Percentiles rank a stretch among this genome's conserved stretches.
These are phyloP conservation scores for Limnephilus lunatus DNA, from an alignment of 2,888 invertebrate genomes.

Conservation along the genomic window DNA sequence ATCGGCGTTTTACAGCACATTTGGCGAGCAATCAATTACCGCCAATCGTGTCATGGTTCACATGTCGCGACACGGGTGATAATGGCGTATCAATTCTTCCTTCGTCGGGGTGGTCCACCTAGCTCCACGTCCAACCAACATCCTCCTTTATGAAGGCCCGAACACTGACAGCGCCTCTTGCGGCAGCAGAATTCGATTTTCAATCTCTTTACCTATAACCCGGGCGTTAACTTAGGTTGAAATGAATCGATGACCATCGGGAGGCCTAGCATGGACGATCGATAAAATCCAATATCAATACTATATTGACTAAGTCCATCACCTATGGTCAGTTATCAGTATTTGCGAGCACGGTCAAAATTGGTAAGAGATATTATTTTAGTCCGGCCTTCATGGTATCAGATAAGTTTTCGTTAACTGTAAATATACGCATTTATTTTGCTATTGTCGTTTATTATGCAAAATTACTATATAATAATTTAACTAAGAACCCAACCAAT, in stretches of 20 bases:
- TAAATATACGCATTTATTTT: no score
- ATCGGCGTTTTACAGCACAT: background rate
- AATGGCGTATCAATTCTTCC: background rate
- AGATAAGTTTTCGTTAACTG: no score
- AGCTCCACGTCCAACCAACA: background rate
- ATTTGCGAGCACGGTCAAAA: no score
- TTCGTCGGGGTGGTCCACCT: background rate
- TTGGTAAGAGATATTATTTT: no score
- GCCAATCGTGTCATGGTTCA: background rate
- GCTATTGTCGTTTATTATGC: no score
- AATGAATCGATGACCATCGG: background rate
- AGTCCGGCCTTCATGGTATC: no score
- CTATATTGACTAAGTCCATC: no score
- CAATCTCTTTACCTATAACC: background rate
- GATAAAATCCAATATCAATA: no score
- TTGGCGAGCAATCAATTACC: slow-evolving; percentile 8
- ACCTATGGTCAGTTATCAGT: no score
- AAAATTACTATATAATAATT: no score
- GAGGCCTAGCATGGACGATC: no score
- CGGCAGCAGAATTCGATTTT: background rate
- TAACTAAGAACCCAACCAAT: no score
- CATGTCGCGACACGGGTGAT: background rate
- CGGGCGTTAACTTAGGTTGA: background rate
- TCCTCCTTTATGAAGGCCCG: background rate
- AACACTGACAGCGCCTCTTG: background rate